Evolutionary conservation across 1,140 invertebrate genomes (phyloP), one percentile per base, ranked within the genome.

Genomic region (Bilobella aurantiaca): DNA sequence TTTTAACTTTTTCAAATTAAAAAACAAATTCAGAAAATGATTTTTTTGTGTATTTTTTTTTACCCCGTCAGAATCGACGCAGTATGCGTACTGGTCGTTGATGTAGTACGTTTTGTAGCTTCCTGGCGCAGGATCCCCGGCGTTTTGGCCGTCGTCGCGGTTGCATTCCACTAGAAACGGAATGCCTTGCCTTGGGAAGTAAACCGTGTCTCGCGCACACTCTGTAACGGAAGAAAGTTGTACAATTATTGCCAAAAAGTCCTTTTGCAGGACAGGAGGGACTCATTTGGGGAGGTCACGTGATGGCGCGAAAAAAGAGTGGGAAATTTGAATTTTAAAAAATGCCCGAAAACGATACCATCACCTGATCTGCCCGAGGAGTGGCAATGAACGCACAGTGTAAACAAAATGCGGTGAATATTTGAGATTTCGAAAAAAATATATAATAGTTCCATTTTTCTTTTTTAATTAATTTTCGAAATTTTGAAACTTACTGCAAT

Each of bases 61-160:
- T 23, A 53, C 49, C 5, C 68, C 68, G 25, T 69, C 68, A 21
- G 12, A 16, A 31, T 69, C 68, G 0, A 66, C 57, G 37, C 68
- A 69, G 18, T n/a, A 27, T 25, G 56, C 62, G 16, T 56, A 12
- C 29, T 56, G 16, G 27, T 12, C 30, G 23, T 37, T 25, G 18
- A 25, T 12, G 3, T 37, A 34, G 23, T 12, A 62, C 23, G 25
- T 18, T 27, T 23, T 25, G 30, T 62, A 62, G 30, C 30, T 62
- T 62, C 59, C 59, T 18, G 37, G 25, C 2, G 3, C 31, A 59
- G 32, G 58, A 5, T 29, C 28, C 16, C 3, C 29, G 14, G 5
- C 49, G 12, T 53, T 23, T 14, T 16, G 5, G 3, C 49, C 21
- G 14, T 23, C 49, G 25, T 12, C 49, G 8, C 34, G 34, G 8